phyloP scores from a whole-genome alignment of 2,888 invertebrate species.

The Cephus pulcher region DNA sequence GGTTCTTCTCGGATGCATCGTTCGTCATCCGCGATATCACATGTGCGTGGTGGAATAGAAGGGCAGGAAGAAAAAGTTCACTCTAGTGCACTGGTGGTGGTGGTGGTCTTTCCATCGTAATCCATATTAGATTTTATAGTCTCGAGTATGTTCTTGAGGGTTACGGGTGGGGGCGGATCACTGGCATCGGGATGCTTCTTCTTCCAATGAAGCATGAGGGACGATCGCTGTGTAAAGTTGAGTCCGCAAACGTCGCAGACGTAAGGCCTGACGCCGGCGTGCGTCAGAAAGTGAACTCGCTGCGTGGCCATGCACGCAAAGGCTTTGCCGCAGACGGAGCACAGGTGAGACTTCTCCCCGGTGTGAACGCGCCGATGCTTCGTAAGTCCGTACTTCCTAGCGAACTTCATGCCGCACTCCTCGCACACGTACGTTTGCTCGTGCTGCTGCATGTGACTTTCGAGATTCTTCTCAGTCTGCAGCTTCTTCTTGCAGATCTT shows the following conservation, averaged over 20 bases:
- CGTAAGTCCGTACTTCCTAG: constrained; percentile 30
- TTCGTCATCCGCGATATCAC: no score
- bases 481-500: constrained; percentile 31
- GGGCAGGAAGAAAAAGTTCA: no score
- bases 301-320: constrained; percentile 26
- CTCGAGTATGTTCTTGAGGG: constrained; percentile 27
- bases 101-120: not conserved
- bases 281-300: constrained; percentile 31
- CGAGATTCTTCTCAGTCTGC: constrained; percentile 28
- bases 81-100: no score
- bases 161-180: constrained; percentile 30
- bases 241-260: constrained; percentile 34
- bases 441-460: constrained; percentile 30
- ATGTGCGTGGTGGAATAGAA: no score
- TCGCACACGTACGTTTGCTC: constrained; percentile 36
- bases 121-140: constrained; percentile 17
- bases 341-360: constrained; percentile 17
- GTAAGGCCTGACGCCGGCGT: constrained; percentile 38
- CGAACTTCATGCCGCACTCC: constrained; percentile 37
- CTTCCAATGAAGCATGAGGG: constrained; percentile 43
- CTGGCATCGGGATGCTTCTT: constrained; percentile 33
- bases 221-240: constrained; percentile 38
- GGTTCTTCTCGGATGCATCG: no score
- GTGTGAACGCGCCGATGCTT: constrained; percentile 18
- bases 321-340: constrained; percentile 27